These are phyloP conservation scores for Osmerus eperlanus DNA, from an alignment of 2,113 vertebrate species.

Conservation along the genomic window DNA sequence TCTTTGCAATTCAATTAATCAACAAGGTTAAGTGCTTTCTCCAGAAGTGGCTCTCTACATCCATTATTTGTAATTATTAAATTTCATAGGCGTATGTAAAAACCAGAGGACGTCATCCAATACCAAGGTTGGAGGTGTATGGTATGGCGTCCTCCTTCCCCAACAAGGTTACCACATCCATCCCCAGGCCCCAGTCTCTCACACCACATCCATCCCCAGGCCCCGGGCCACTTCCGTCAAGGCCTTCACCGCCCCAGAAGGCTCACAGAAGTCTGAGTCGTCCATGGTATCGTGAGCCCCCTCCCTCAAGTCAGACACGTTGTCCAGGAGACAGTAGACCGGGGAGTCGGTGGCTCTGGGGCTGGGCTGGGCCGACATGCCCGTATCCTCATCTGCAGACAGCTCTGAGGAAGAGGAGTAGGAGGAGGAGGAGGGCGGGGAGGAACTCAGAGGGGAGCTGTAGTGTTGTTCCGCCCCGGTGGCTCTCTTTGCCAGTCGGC, in stretches of 20 bases:
- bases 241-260: slow-evolving; percentile 69
- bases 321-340: slow-evolving; percentile 70
- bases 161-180: slow-evolving; percentile 68
- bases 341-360: slow-evolving; percentile 56
- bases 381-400: slow-evolving; percentile 43
- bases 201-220: slow-evolving; percentile 63
- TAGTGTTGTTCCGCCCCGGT: slow-evolving; percentile 33
- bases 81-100: too few relatives aligned
- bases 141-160: too few relatives aligned
- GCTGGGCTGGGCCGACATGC: slow-evolving; percentile 42
- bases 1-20: too few relatives aligned
- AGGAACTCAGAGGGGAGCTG: slow-evolving; percentile 46
- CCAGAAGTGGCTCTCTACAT: too few relatives aligned
- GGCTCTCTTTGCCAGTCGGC: slow-evolving; percentile 46
- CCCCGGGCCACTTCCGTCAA: slow-evolving; percentile 74
- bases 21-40: too few relatives aligned
- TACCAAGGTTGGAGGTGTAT: too few relatives aligned
- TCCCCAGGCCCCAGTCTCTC: slow-evolving; percentile 66
- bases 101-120: too few relatives aligned
- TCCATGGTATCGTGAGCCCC: slow-evolving; percentile 48
- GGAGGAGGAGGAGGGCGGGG: slow-evolving; percentile 56
- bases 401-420: slow-evolving; percentile 58
- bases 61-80: too few relatives aligned
- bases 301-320: slow-evolving; percentile 61
- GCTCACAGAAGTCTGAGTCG: slow-evolving; percentile 27